Evolutionary conservation across 2,113 vertebrate genomes (phyloP).

Genomic region (Poicephalus meyeri): DNA sequence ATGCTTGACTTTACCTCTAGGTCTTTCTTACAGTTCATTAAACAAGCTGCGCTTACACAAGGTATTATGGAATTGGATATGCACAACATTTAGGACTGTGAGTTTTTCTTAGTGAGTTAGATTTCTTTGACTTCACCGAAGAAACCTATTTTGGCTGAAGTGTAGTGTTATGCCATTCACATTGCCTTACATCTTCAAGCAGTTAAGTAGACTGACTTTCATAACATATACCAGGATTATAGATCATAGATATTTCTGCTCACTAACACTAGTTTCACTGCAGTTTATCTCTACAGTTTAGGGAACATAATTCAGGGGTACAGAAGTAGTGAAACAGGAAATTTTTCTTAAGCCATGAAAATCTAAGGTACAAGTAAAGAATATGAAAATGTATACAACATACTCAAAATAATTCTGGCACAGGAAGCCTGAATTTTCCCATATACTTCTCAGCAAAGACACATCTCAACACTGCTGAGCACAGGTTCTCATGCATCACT

Average conservation of each 20-base stretch:
- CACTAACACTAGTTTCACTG: not conserved
- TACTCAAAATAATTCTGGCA: not conserved
- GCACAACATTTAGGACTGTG: not conserved
- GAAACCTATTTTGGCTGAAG: not conserved
- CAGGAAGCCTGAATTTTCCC: not conserved
- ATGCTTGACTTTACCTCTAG: not conserved
- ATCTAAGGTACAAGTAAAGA: not conserved
- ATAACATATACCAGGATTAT: not conserved
- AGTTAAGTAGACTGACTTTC: not conserved
- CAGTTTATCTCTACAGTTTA: not conserved
- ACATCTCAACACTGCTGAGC: not conserved
- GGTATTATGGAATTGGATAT: not conserved
- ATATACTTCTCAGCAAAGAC: not conserved
- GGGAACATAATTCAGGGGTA: not conserved
- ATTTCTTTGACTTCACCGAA: not conserved
- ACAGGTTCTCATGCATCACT: not conserved
- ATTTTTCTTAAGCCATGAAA: not conserved
- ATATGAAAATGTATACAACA: not conserved
- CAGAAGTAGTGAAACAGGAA: not conserved
- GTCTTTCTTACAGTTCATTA: not conserved
- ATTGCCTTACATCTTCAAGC: not conserved
- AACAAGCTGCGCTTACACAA: not conserved
- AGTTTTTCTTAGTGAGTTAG: not conserved
- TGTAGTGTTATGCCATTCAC: accelerated
- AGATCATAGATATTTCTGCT: not conserved